Conservation (phyloP, 2,888 invertebrate genomes). For the Meiosimyza platycephala region DNA sequence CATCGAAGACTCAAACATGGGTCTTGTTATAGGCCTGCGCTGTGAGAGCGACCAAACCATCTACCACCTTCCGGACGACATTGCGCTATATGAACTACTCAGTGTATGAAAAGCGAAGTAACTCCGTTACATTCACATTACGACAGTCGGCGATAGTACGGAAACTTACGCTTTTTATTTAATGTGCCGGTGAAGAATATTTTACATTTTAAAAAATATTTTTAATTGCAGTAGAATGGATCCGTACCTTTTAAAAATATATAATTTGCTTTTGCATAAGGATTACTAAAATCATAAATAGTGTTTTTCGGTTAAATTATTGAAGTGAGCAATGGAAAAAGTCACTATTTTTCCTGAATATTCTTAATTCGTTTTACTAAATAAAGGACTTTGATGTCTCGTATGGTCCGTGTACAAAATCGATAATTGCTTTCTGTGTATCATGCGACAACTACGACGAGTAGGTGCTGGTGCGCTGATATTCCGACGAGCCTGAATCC, state of each 20-base stretch:
- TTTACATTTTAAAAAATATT: not conserved
- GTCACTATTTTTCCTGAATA: too few species aligned
- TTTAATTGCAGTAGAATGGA: too few species aligned
- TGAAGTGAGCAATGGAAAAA: too few species aligned
- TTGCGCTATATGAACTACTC: not conserved
- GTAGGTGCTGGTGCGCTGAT: conserved; percentile 53
- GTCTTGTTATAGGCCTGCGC: conserved; percentile 25
- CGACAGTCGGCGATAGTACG: conserved; percentile 15
- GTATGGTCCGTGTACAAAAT: conserved; percentile 54
- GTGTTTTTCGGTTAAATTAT: too few species aligned
- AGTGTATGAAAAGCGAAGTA: not conserved
- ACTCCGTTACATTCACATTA: conserved; percentile 30
- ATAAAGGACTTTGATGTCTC: conserved; percentile 39
- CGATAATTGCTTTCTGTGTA: conserved; percentile 64
- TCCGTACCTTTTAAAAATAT: too few species aligned
- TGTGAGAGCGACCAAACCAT: conserved; percentile 21
- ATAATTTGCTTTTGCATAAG: too few species aligned
- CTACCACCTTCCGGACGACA: not conserved
- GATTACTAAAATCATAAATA: too few species aligned
- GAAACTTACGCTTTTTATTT: conserved; percentile 2
- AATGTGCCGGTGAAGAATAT: conserved; percentile 20
- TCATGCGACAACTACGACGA: conserved; percentile 63
- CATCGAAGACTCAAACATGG: not conserved
- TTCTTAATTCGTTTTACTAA: not conserved
- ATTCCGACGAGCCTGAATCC: conserved; percentile 43